Evolutionary conservation across 2,113 vertebrate species (phyloP).

Genomic region (Corythornis madagascariensis): DNA sequence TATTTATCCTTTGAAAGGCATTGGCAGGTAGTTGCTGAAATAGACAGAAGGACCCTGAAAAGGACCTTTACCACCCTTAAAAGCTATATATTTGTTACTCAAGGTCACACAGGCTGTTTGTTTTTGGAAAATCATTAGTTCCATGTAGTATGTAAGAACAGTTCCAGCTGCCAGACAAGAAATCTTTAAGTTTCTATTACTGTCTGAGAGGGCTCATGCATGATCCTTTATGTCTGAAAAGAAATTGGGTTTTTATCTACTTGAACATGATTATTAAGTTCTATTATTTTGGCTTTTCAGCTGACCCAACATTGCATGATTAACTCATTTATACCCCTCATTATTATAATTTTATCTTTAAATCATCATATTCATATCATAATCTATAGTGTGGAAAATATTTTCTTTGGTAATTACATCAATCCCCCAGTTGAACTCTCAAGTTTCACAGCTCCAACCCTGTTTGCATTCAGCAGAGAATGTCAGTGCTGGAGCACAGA

Average conservation of each 20-base stretch:
- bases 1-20: constrained; percentile 27
- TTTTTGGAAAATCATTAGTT: background rate
- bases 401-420: background rate
- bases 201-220: background rate
- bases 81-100: background rate
- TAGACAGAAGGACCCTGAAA: background rate
- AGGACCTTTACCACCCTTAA: background rate
- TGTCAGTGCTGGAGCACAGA: fast-evolving
- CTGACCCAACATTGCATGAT: background rate
- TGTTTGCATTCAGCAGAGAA: background rate
- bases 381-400: background rate
- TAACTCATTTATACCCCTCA: background rate
- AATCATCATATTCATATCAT: background rate
- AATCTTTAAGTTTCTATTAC: background rate
- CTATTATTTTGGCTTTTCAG: background rate
- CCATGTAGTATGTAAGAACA: background rate
- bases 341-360: background rate
- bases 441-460: too few relatives aligned
- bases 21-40: background rate
- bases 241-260: background rate
- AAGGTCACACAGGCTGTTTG: background rate
- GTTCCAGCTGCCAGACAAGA: background rate
- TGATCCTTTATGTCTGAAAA: background rate
- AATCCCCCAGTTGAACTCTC: background rate
- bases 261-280: background rate